Percentiles rank a stretch among this genome's conserved stretches.
These are phyloP conservation scores for Amyelois transitella DNA, from an alignment of 1,140 invertebrate species.

Conservation along the genomic window DNA sequence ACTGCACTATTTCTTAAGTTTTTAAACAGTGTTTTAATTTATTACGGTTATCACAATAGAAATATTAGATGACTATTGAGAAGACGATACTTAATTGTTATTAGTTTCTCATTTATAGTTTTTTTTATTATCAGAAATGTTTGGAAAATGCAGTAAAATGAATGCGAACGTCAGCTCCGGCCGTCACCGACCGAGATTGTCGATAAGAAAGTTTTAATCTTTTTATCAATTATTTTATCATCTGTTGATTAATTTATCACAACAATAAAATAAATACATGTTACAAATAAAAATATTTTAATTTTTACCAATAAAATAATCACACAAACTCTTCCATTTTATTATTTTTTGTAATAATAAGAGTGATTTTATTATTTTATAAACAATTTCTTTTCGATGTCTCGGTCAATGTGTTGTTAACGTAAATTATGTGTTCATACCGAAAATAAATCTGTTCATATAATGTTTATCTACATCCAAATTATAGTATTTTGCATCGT, in stretches of 20 bases:
- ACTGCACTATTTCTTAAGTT: no score
- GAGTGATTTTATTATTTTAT: neutral
- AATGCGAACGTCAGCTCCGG: neutral
- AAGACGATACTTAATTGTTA: no score
- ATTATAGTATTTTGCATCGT: conserved; percentile 35
- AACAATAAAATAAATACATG: neutral
- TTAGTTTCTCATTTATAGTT: neutral
- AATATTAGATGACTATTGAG: no score
- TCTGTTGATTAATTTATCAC: neutral
- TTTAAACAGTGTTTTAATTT: no score
- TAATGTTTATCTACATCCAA: conserved; percentile 34
- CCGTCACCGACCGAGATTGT: neutral
- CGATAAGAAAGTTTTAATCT: neutral
- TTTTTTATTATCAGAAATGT: neutral
- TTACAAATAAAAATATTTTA: neutral
- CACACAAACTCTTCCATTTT: neutral
- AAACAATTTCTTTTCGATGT: conserved; percentile 1
- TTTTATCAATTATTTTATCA: neutral
- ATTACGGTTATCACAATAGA: no score
- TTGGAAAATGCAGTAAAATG: no score
- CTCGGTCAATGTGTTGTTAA: conserved; percentile 28
- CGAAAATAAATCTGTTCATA: conserved; percentile 31
- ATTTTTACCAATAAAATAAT: neutral
- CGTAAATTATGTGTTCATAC: conserved; percentile 51
- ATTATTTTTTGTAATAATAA: neutral